Evolutionary conservation across 1,140 invertebrate genomes (phyloP).

Genomic region (Neuroterus valhalla): DNA sequence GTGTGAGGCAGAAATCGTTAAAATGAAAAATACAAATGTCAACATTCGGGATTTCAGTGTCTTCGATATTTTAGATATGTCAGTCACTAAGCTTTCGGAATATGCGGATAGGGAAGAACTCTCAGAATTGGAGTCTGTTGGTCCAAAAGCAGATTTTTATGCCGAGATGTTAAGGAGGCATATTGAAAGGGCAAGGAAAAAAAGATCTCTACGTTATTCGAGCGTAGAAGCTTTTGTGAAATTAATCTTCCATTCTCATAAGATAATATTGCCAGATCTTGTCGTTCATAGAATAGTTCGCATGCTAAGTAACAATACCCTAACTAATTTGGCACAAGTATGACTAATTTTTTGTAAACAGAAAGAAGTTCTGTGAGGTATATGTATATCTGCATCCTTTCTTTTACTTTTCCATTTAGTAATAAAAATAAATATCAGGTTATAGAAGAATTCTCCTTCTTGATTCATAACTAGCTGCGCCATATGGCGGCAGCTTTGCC

Average conservation of each 20-base stretch:
- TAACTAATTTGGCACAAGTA: conserved; percentile 1
- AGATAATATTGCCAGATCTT: not conserved
- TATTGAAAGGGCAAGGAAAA: not conserved
- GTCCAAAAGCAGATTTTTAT: not conserved
- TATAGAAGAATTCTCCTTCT: too few relatives aligned
- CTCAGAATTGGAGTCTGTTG: not conserved
- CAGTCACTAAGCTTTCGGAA: too few relatives aligned
- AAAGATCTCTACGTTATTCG: not conserved
- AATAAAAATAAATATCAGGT: too few relatives aligned
- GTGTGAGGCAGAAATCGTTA: not conserved
- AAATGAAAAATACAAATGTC: not conserved
- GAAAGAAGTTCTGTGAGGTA: too few relatives aligned
- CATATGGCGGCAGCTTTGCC: too few relatives aligned
- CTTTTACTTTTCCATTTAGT: too few relatives aligned
- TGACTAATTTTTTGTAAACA: not conserved
- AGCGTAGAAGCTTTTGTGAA: not conserved
- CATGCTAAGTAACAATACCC: not conserved
- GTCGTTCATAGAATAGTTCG: not conserved
- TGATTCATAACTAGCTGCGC: too few relatives aligned
- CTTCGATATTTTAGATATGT: too few relatives aligned
- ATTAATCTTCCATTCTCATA: not conserved
- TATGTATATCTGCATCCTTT: too few relatives aligned
- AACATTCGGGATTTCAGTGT: not conserved
- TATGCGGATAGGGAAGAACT: not conserved
- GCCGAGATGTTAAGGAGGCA: not conserved